These are phyloP conservation scores for Berghia stephanieae DNA, from an alignment of 1,140 invertebrate genomes.

Conservation along the genomic window DNA sequence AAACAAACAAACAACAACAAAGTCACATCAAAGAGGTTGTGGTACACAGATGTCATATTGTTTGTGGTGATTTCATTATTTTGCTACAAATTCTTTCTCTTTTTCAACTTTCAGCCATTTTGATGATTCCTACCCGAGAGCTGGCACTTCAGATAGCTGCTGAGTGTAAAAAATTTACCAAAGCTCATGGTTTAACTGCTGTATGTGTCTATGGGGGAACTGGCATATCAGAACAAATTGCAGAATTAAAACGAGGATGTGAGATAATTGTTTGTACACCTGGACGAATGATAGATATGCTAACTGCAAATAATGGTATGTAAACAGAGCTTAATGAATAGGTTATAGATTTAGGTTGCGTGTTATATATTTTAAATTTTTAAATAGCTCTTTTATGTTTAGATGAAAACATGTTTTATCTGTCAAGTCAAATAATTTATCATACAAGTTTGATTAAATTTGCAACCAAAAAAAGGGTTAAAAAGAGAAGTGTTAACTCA, in stretches of 20 bases:
- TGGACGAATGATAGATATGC: conserved; percentile 99
- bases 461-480: too few relatives aligned
- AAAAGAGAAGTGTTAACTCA: too few relatives aligned
- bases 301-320: conserved; percentile 93
- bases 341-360: neutral
- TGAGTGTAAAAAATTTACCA: conserved; percentile 96
- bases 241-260: conserved; percentile 95
- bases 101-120: conserved; percentile 71
- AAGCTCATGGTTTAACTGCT: conserved; percentile 83
- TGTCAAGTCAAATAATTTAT: too few relatives aligned
- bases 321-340: conserved; percentile 11
- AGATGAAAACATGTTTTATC: neutral
- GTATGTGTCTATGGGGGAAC: conserved; percentile 99
- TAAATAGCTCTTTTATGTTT: neutral
- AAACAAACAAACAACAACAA: too few relatives aligned
- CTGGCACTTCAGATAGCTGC: conserved; percentile 99
- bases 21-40: too few relatives aligned
- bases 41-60: too few relatives aligned
- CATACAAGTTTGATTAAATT: too few relatives aligned
- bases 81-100: neutral
- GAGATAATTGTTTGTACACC: conserved; percentile 99
- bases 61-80: too few relatives aligned
- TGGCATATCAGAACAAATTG: conserved; percentile 96
- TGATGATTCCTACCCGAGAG: conserved; percentile 98
- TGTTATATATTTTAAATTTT: neutral